These are phyloP conservation scores for Salvelinus namaycush DNA, from an alignment of 2,113 vertebrate species.

Conservation along the genomic window DNA sequence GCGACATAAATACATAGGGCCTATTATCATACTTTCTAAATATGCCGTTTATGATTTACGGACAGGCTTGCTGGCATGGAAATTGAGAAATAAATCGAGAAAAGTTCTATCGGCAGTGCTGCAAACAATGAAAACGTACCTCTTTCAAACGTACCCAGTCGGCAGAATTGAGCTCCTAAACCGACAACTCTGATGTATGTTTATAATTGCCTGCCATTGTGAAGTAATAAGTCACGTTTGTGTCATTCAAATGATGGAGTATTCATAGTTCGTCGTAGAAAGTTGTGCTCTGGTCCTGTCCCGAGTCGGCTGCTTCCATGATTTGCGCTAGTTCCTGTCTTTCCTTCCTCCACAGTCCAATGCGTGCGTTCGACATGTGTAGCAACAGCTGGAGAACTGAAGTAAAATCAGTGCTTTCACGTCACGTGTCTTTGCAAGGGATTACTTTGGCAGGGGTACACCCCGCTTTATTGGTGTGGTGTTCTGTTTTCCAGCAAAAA, in stretches of 20 bases:
- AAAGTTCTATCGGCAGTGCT: too few species aligned
- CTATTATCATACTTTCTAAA: not conserved
- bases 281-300: not conserved
- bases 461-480: too few species aligned
- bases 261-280: not conserved
- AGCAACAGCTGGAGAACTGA: constrained; percentile 22
- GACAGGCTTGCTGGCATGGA: too few species aligned
- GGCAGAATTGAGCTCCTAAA: not conserved
- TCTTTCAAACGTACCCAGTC: not conserved
- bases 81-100: too few species aligned
- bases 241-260: not conserved
- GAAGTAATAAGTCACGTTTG: not conserved
- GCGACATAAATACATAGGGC: too few species aligned
- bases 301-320: not conserved
- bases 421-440: constrained; percentile 50
- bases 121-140: constrained; percentile 1
- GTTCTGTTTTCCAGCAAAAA: too few species aligned
- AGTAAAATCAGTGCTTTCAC: constrained; percentile 51
- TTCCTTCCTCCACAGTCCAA: not conserved
- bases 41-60: too few species aligned
- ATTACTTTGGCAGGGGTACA: too few species aligned
- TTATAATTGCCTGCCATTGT: not conserved
- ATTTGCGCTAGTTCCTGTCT: not conserved
- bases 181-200: not conserved
- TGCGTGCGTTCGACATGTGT: constrained; percentile 41